Percentiles rank a stretch among this genome's conserved stretches.
These are phyloP conservation scores for Pelvicachromis taeniatus DNA, from an alignment of 2,113 vertebrate genomes.

Conservation along the genomic window DNA sequence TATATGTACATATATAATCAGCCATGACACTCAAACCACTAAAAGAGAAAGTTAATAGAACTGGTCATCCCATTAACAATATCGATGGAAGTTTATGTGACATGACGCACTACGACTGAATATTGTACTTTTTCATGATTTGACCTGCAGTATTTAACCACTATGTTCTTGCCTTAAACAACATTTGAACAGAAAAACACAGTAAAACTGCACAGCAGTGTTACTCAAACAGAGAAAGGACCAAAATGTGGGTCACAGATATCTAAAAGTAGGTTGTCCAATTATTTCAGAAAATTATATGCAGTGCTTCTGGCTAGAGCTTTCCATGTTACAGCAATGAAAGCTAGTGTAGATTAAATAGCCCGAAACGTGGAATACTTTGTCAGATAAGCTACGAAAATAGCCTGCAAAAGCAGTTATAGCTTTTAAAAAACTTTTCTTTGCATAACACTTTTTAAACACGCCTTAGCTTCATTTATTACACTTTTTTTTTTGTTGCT, in stretches of 20 bases:
- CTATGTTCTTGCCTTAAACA: not conserved
- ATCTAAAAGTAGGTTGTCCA: constrained; percentile 45
- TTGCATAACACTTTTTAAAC: constrained; percentile 12
- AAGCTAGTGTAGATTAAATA: constrained; percentile 30
- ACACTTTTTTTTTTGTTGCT: not conserved
- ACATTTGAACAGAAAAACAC: not conserved
- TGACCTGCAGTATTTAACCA: not conserved
- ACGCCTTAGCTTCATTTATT: not conserved
- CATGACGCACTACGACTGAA: not conserved
- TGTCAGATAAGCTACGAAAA: constrained; percentile 18
- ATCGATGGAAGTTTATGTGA: not conserved
- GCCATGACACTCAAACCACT: not conserved
- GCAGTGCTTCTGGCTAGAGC: constrained; percentile 41
- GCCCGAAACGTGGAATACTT: constrained; percentile 12
- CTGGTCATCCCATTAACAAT: not conserved
- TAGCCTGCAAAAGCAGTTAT: not conserved
- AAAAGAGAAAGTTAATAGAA: not conserved
- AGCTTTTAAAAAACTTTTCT: not conserved
- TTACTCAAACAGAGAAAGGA: not conserved
- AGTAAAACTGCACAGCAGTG: not conserved
- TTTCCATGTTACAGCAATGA: not conserved
- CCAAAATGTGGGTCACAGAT: constrained; percentile 39
- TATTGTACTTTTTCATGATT: not conserved
- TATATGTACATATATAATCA: not conserved
- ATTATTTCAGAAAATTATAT: constrained; percentile 49